Percentiles rank a stretch among this genome's conserved stretches.
phyloP scores from a whole-genome alignment of 1,140 invertebrate species.

The Calephelis nemesis region DNA sequence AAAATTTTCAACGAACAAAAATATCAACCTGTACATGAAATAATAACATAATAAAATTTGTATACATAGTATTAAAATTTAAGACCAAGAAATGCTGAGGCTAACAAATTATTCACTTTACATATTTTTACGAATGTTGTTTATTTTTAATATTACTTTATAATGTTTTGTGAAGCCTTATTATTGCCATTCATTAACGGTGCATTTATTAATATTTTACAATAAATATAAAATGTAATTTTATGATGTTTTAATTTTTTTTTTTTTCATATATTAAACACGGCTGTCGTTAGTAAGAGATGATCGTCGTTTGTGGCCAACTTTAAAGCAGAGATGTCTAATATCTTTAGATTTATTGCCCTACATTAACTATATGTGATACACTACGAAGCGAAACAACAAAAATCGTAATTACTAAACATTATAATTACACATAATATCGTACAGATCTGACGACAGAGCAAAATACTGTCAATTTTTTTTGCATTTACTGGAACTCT shows the following conservation, averaged over 20 bases:
- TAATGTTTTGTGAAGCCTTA: neutral
- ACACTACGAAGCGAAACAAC: too few relatives aligned
- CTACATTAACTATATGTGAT: too few relatives aligned
- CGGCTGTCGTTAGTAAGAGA: too few relatives aligned
- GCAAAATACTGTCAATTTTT: too few relatives aligned
- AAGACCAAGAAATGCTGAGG: conserved; percentile 3
- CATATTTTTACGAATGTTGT: neutral
- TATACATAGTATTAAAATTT: neutral
- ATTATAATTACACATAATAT: too few relatives aligned
- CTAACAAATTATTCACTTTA: neutral
- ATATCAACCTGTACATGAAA: neutral
- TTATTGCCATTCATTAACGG: neutral
- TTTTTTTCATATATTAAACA: neutral
- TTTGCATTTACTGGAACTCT: too few relatives aligned
- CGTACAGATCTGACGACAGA: too few relatives aligned
- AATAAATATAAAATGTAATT: conserved; percentile 1
- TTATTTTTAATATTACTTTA: conserved; percentile 11
- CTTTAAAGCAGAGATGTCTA: too few relatives aligned
- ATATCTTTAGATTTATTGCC: too few relatives aligned
- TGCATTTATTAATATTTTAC: conserved; percentile 10
- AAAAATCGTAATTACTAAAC: too few relatives aligned
- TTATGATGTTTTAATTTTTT: neutral
- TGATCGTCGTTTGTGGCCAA: too few relatives aligned
- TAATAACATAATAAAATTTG: neutral
- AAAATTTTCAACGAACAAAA: neutral